Evolutionary conservation across 30 jellyfish, hydroid and myxozoan species (phyloP).

Genomic region (Turritopsis rubra): DNA sequence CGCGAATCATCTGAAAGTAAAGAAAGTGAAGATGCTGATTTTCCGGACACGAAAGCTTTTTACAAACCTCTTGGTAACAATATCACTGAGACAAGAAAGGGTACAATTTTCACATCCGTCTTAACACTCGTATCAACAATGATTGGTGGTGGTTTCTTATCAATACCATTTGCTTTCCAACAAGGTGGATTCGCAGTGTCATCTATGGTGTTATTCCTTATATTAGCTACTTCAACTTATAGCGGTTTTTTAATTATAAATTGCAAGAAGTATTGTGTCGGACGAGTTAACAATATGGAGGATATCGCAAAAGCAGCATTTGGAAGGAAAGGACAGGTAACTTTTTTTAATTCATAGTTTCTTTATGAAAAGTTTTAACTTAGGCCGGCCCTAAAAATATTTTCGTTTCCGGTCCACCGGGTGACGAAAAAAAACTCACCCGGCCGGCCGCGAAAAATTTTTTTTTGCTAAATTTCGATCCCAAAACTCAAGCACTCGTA

Average conservation of each 20-base stretch:
- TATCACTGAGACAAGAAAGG: slow-evolving; percentile 31
- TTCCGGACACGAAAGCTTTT: not conserved
- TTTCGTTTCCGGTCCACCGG: no score
- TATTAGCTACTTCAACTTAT: slow-evolving; percentile 77
- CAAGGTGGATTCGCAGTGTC: slow-evolving; percentile 94
- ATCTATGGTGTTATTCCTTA: slow-evolving; percentile 57
- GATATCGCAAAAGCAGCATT: slow-evolving; percentile 91
- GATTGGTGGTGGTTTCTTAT: slow-evolving; percentile 96
- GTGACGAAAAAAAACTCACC: no score
- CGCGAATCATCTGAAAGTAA: not conserved
- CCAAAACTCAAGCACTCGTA: no score
- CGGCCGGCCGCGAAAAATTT: no score
- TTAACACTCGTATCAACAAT: slow-evolving; percentile 89
- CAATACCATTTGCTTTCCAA: slow-evolving; percentile 84
- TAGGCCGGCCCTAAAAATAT: no score
- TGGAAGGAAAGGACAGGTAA: slow-evolving; percentile 84
- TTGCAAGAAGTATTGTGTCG: slow-evolving; percentile 85
- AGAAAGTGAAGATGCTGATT: not conserved
- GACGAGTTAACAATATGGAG: slow-evolving; percentile 75
- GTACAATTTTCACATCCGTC: slow-evolving; percentile 74
- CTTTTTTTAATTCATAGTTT: no score
- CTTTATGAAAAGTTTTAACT: no score
- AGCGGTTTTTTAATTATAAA: slow-evolving; percentile 80
- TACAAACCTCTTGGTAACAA: not conserved
- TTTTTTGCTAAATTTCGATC: no score